Conservation (phyloP, 2,797 vertebrate genomes). For the Gymnopithys bicolor region DNA sequence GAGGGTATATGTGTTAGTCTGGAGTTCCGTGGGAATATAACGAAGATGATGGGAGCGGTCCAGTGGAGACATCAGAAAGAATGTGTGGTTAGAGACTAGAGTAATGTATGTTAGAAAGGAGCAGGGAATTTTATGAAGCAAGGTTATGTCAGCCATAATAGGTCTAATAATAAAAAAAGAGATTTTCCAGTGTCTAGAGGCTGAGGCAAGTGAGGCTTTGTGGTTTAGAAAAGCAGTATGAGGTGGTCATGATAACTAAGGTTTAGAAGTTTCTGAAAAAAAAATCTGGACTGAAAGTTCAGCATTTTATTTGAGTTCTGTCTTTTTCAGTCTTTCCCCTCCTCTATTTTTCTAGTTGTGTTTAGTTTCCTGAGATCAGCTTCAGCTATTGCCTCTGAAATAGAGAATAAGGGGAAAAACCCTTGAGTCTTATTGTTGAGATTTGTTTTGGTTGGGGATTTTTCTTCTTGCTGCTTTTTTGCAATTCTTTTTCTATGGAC, state of each 20-base stretch:
- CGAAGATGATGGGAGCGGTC: not conserved
- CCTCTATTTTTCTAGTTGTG: rapidly evolving
- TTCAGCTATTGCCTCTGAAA: not conserved
- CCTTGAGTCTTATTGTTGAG: not conserved
- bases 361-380: not conserved
- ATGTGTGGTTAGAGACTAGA: not conserved
- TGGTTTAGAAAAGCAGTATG: not conserved
- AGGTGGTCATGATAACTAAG: not conserved
- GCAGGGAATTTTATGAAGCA: not conserved
- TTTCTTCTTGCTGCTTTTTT: not conserved
- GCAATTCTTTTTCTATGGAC: not conserved
- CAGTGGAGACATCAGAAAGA: not conserved
- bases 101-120: not conserved
- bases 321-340: rapidly evolving
- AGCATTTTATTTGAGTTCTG: not conserved
- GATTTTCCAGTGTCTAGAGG: not conserved
- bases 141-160: not conserved
- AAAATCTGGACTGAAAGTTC: not conserved
- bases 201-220: not conserved
- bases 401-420: not conserved
- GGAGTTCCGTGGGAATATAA: not conserved
- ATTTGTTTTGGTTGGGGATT: not conserved
- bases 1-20: not conserved
- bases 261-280: not conserved
- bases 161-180: not conserved